Evolutionary conservation across 2,888 invertebrate species (phyloP).

Genomic region (Dryobota labecula): DNA sequence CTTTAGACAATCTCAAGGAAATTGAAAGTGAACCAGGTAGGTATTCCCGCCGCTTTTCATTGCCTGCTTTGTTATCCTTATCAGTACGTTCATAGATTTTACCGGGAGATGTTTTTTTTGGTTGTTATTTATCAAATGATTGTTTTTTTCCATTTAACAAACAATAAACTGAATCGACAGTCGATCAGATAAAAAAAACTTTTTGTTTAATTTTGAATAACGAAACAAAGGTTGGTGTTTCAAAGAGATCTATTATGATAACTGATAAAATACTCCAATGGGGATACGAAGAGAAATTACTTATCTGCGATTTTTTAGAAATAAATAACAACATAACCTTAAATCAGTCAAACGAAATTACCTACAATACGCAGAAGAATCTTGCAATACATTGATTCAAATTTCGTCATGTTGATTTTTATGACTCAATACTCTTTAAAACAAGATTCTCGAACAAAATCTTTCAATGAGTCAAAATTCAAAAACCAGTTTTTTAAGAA

Average conservation of each 20-base stretch:
- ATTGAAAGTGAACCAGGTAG: background rate
- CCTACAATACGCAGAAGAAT: background rate
- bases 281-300: background rate
- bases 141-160: no score
- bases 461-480: constrained; percentile 46
- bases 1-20: no score
- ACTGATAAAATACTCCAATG: background rate
- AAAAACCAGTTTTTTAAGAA: constrained; percentile 42
- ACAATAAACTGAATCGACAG: background rate
- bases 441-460: constrained; percentile 32
- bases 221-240: background rate
- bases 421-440: constrained; percentile 48
- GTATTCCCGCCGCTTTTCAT: background rate
- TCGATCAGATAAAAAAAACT: background rate
- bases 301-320: background rate
- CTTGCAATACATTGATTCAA: background rate
- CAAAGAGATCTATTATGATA: background rate
- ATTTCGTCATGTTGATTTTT: constrained; percentile 8
- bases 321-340: background rate
- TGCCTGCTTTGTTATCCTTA: background rate
- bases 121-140: background rate
- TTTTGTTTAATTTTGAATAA: background rate
- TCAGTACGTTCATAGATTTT: background rate
- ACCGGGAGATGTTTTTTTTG: background rate
- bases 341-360: background rate